Conservation (phyloP, 2,797 vertebrate species). For the Nannoperca obscura region DNA sequence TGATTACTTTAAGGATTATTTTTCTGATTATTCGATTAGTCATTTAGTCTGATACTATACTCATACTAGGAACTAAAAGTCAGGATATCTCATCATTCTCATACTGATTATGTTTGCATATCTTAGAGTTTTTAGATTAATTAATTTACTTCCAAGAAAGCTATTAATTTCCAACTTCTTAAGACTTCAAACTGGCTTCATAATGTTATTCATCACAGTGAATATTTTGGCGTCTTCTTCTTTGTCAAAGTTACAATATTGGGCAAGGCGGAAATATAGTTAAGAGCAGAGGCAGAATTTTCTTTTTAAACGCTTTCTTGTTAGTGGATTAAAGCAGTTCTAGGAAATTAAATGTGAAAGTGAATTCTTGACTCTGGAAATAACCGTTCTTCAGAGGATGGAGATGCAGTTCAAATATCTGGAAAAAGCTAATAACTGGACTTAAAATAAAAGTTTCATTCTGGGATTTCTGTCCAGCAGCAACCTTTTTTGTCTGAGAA, state of each 20-base stretch:
- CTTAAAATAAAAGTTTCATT: neutral
- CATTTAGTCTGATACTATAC: neutral
- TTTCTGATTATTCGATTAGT: neutral
- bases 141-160: constrained; percentile 10
- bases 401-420: neutral
- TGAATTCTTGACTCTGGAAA: neutral
- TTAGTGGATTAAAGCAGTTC: neutral
- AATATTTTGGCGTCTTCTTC: constrained; percentile 11
- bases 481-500: too few relatives aligned
- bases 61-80: neutral
- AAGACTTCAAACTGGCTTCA: neutral
- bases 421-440: neutral
- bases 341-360: neutral
- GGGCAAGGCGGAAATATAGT: neutral
- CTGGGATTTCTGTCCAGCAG: neutral
- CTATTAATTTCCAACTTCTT: neutral
- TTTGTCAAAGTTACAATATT: neutral
- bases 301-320: neutral
- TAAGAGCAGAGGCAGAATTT: neutral
- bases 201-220: constrained; percentile 33
- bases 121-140: constrained; percentile 2
- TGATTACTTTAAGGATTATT: neutral
- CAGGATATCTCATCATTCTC: neutral
- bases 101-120: neutral
- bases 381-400: neutral